A percentile compares a stretch with the other conserved stretches of the same genome.
These are phyloP conservation scores for Myiopsitta monachus DNA, from an alignment of 2,113 vertebrate genomes.

Conservation along the genomic window DNA sequence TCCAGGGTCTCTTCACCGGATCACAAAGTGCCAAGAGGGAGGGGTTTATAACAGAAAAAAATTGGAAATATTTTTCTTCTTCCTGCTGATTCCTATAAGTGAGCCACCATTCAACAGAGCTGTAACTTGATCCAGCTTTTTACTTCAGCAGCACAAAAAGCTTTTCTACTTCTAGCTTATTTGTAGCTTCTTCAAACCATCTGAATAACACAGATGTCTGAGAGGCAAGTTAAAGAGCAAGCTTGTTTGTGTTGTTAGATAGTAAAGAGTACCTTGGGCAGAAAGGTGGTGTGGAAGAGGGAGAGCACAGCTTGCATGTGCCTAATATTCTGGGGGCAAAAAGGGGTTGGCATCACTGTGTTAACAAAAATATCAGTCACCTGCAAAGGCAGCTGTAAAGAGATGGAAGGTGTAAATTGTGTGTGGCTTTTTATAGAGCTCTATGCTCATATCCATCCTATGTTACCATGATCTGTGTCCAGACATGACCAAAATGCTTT, in stretches of 20 bases:
- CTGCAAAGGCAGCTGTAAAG: neutral
- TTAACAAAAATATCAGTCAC: neutral
- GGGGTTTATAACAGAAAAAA: neutral
- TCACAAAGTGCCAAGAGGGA: neutral
- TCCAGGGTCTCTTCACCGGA: neutral
- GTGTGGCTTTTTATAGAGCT: neutral
- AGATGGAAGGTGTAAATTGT: neutral
- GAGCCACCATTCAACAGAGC: neutral
- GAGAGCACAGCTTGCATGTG: neutral
- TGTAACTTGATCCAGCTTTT: neutral
- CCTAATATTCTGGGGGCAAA: neutral
- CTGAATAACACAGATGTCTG: neutral
- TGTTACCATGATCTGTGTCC: neutral
- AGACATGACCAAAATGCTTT: neutral
- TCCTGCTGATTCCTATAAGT: neutral
- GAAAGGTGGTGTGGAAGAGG: neutral
- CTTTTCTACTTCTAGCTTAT: neutral
- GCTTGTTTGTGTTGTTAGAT: neutral
- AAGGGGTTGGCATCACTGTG: neutral
- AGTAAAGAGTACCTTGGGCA: neutral
- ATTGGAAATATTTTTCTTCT: neutral
- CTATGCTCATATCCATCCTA: neutral
- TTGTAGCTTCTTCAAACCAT: neutral
- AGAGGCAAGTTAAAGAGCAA: neutral
- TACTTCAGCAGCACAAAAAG: neutral